Percentiles rank a stretch among this genome's conserved stretches.
phyloP scores from a whole-genome alignment of 1,140 invertebrate genomes.

The Propsilocerus akamusi region DNA sequence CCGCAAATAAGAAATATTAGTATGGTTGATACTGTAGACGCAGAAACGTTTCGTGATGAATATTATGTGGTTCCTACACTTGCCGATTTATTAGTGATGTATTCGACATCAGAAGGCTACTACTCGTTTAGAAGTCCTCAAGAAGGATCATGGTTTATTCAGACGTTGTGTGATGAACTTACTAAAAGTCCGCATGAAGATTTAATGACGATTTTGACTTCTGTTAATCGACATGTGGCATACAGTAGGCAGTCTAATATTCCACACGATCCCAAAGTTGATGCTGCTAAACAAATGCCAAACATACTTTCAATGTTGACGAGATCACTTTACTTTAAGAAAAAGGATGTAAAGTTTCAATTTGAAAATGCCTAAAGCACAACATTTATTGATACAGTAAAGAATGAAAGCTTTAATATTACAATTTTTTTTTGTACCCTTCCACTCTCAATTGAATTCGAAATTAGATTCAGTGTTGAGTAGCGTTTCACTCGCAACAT shows the following conservation, averaged over 20 bases:
- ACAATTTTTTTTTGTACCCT: no score
- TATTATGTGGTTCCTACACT: constrained; percentile 44
- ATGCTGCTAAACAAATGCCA: constrained; percentile 51
- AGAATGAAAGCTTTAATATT: no score
- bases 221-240: constrained; percentile 39
- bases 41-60: constrained; percentile 6
- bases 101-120: constrained; percentile 53
- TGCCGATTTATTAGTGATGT: constrained; percentile 53
- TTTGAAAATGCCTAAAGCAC: no score
- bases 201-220: constrained; percentile 42
- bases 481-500: no score
- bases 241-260: constrained; percentile 38
- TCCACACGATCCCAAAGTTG: constrained; percentile 31
- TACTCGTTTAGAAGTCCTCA: constrained; percentile 52
- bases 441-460: no score
- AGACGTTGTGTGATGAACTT: constrained; percentile 41
- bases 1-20: neutral
- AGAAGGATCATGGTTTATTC: constrained; percentile 58
- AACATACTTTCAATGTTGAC: constrained; percentile 47
- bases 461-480: no score
- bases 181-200: constrained; percentile 30
- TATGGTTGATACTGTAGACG: constrained; percentile 8
- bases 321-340: no score
- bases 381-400: no score
- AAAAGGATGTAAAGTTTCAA: no score